Conservation (phyloP, 2,113 vertebrate genomes). For the Ploceus nigricollis region DNA sequence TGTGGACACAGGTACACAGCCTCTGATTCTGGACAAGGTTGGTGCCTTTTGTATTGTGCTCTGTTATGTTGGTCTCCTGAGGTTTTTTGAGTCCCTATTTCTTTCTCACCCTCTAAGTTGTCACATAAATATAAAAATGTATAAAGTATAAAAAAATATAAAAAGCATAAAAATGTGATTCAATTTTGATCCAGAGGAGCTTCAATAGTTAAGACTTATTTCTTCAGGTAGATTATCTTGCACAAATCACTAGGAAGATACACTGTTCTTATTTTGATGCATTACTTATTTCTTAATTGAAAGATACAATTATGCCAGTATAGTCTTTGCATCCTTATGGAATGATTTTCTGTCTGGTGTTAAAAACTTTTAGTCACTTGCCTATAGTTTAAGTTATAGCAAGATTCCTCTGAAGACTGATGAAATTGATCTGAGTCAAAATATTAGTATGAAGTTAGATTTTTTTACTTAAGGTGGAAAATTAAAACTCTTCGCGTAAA, state of each 20-base stretch:
- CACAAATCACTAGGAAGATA: neutral
- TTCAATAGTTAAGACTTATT: neutral
- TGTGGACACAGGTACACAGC: neutral
- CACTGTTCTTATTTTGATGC: neutral
- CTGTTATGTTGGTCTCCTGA: neutral
- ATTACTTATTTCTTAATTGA: neutral
- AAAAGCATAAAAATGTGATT: neutral
- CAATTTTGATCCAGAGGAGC: neutral
- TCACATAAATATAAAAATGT: neutral
- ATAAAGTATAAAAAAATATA: neutral
- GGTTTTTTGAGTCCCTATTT: neutral
- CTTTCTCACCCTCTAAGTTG: neutral
- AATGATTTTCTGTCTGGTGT: neutral
- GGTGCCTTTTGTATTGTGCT: neutral
- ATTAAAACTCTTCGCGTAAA: neutral
- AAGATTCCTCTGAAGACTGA: neutral
- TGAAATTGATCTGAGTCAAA: neutral
- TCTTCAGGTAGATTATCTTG: neutral
- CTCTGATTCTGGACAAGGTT: neutral
- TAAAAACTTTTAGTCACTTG: neutral
- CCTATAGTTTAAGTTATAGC: neutral
- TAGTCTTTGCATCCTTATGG: neutral
- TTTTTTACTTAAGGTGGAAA: neutral
- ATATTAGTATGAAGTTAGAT: neutral
- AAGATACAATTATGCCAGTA: neutral